Conservation (phyloP, 23 tunicate species). For the Trididemnum nubilum region DNA sequence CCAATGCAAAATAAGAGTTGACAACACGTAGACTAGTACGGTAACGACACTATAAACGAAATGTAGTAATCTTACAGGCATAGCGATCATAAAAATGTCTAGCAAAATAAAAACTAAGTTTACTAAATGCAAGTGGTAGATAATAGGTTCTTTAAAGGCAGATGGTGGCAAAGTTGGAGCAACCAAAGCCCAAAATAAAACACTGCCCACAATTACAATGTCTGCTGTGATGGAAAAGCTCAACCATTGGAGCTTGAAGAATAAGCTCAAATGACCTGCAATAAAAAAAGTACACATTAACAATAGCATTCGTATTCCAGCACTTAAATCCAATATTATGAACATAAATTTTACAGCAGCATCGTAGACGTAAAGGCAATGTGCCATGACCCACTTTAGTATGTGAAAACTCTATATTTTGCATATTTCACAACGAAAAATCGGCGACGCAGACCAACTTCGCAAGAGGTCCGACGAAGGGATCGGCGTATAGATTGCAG, state of each 20-base stretch:
- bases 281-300: too few species aligned
- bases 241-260: constrained; percentile 35
- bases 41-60: constrained; percentile 38
- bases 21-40: constrained; percentile 41
- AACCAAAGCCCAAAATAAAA: constrained; percentile 47
- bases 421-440: too few species aligned
- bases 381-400: too few species aligned
- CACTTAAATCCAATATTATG: too few species aligned
- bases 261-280: constrained; percentile 1
- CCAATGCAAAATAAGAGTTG: constrained; percentile 58
- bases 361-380: too few species aligned
- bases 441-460: too few species aligned
- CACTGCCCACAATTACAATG: constrained; percentile 14
- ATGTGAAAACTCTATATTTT: too few species aligned
- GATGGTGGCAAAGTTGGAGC: constrained; percentile 4
- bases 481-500: too few species aligned
- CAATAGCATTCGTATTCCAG: too few species aligned
- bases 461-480: too few species aligned
- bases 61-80: constrained; percentile 54
- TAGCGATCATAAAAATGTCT: constrained; percentile 29
- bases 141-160: constrained; percentile 4
- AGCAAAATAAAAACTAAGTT: constrained; percentile 19
- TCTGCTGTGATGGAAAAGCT: constrained; percentile 9
- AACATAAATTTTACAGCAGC: too few species aligned
- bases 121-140: constrained; percentile 43